Evolutionary conservation across 2,113 vertebrate species (phyloP), one percentile per base, ranked within the genome.

Genomic region (Lepisosteus osseus): DNA sequence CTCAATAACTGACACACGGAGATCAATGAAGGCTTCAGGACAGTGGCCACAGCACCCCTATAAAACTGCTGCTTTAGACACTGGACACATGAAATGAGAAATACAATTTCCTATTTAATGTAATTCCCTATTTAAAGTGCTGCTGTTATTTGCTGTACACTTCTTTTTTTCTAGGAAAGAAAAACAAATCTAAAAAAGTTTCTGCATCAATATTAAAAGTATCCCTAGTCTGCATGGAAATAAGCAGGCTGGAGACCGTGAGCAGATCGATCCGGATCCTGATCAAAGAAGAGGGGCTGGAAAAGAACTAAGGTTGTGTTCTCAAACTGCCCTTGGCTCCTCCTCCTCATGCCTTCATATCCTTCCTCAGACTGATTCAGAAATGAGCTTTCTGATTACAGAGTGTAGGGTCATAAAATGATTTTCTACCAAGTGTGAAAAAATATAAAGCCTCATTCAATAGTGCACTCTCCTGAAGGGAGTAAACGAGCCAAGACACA

Each of bases 301-400:
- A 9, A 9, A 1, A 51, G 47, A 51, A 9, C 5, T 51, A 51
- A 51, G 29, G 29, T 9, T 51, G 47, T 51, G 47, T 9, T 51
- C 47, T 9, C 47, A 9, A 6, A 9, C 47, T 3, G 11, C 14
- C 12, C 12, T 8, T 59, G n/a, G 9, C 0, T n/a, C 13, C n/a
- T 65, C 61, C 15, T 66, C n/a, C 47, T 9, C 41, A 17, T 65
- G 59, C 15, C 44, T 47, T 5, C 44, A 29, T 11, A 6, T 17
- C 62, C 62, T 64, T 29, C 12, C 62, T 42, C 41, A 29, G 71
- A 78, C 77, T 47, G 75, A 81, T 83, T 78, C 61, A 72, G 56
- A 67, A 72, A 76, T 70, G 61, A 74, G 68, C 41, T 74, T 83
- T 72, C 74, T 67, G 47, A 67, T 74, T 70, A 72, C 64, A 51